phyloP scores from a whole-genome alignment of 2,888 invertebrate species.

The Meganola albula region DNA sequence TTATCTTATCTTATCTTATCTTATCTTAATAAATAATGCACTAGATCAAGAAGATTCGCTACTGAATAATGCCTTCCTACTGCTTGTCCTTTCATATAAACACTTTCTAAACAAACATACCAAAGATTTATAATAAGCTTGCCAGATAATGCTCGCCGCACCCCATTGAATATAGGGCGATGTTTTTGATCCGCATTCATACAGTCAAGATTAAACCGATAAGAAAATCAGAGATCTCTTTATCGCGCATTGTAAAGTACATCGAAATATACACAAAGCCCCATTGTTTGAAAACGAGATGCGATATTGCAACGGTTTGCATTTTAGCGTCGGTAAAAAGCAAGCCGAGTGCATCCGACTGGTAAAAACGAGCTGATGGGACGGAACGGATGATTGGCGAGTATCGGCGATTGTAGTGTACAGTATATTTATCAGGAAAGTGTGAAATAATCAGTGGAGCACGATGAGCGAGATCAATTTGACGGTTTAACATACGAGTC shows the following conservation, averaged over 20 bases:
- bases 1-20: too few species aligned
- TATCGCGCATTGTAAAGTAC: constrained; percentile 38
- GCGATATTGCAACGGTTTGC: constrained; percentile 35
- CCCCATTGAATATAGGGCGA: constrained; percentile 11
- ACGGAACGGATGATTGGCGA: constrained; percentile 44
- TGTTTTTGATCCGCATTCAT: constrained; percentile 20
- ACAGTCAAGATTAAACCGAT: constrained; percentile 25
- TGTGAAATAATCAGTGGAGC: constrained; percentile 43
- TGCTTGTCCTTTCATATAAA: too few species aligned
- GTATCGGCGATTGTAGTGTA: constrained; percentile 38
- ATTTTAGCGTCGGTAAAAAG: constrained; percentile 34
- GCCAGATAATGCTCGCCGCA: too few species aligned
- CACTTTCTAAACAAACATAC: too few species aligned
- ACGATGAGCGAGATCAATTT: constrained; percentile 25
- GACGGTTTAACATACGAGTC: constrained; percentile 22
- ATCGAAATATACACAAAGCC: constrained; percentile 45
- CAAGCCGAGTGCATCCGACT: constrained; percentile 27
- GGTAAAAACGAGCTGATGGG: constrained; percentile 33
- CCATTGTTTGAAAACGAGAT: constrained; percentile 51
- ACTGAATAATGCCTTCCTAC: too few species aligned
- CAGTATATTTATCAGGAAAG: constrained; percentile 48
- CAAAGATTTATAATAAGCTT: too few species aligned
- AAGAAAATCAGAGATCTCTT: constrained; percentile 32
- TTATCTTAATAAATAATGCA: too few species aligned
- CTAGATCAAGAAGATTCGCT: too few species aligned